These are phyloP conservation scores for Mya arenaria DNA, from an alignment of 1,140 invertebrate species.

Conservation along the genomic window DNA sequence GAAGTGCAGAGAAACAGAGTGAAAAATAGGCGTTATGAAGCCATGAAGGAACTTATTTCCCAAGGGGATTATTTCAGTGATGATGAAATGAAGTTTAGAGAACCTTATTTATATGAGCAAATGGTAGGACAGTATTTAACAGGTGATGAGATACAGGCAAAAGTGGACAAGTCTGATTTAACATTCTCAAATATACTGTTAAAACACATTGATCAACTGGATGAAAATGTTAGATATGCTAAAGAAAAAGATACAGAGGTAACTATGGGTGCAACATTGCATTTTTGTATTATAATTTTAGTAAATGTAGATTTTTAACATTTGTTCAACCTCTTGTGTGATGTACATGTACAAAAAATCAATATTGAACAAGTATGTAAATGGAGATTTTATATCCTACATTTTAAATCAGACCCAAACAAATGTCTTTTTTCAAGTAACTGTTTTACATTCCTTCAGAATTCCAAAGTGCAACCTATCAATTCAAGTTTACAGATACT, in stretches of 20 bases:
- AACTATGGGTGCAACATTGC: no score
- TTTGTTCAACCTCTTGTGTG: no score
- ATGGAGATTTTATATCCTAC: no score
- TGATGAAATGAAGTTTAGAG: conserved; percentile 94
- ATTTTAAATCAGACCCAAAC: no score
- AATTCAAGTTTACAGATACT: no score
- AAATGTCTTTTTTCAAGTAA: no score
- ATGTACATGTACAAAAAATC: no score
- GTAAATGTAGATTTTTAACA: no score
- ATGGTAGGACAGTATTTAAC: conserved; percentile 92
- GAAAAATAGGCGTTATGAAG: conserved; percentile 92
- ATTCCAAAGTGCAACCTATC: no score
- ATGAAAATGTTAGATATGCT: conserved; percentile 85
- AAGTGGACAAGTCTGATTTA: conserved; percentile 74
- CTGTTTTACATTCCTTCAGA: no score
- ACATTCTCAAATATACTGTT: conserved; percentile 81
- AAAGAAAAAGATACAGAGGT: conserved; percentile 85
- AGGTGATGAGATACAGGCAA: conserved; percentile 86
- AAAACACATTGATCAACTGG: conserved; percentile 83
- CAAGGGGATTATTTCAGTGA: conserved; percentile 93
- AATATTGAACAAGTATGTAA: no score
- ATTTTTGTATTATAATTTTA: no score
- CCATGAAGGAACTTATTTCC: conserved; percentile 88
- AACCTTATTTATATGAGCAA: conserved; percentile 94
- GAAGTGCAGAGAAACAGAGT: conserved; percentile 82